phyloP scores from a whole-genome alignment of 2,888 invertebrate species.

The Prosopocoilus inquinatus region DNA sequence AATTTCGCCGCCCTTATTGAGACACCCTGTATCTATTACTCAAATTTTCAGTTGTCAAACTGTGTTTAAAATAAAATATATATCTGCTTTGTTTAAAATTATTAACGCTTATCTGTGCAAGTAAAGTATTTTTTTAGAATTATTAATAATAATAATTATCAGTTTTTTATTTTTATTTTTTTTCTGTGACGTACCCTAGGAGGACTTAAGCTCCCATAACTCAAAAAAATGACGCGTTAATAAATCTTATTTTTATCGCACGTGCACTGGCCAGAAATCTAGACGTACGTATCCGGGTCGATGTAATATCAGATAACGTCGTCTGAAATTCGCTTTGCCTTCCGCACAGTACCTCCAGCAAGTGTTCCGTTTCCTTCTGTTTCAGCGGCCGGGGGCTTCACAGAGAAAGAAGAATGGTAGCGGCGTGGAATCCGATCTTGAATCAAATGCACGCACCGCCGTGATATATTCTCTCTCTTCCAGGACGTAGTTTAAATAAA shows the following conservation, averaged over 20 bases:
- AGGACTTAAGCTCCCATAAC: too few relatives aligned
- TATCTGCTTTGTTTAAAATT: too few relatives aligned
- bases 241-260: neutral
- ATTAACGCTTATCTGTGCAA: too few relatives aligned
- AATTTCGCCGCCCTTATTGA: too few relatives aligned
- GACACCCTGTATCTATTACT: too few relatives aligned
- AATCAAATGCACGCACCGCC: neutral
- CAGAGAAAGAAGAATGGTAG: neutral
- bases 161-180: too few relatives aligned
- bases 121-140: too few relatives aligned
- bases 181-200: too few relatives aligned
- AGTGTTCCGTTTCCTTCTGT: neutral
- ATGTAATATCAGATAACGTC: neutral
- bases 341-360: neutral
- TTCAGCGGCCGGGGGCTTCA: neutral
- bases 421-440: neutral
- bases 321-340: neutral
- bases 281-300: constrained; percentile 2
- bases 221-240: too few relatives aligned
- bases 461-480: neutral
- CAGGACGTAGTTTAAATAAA: neutral
- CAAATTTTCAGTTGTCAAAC: too few relatives aligned
- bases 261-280: neutral
- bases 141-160: too few relatives aligned
- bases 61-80: too few relatives aligned